Base-by-base conservation (phyloP, 1,140 invertebrate genomes). In the Mycetomoellerius zeteki region DNA sequence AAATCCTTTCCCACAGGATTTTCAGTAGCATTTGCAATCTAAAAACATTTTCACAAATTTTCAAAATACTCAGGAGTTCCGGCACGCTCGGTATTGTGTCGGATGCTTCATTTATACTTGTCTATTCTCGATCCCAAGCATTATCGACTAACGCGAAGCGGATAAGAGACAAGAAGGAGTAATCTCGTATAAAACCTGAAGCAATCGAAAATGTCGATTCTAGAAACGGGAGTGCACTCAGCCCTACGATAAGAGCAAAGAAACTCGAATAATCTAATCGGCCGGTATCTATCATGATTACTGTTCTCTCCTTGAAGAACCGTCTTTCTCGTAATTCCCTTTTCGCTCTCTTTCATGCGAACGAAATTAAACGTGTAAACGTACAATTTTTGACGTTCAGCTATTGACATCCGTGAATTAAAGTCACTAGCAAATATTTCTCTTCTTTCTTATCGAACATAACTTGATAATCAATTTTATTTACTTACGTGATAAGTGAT, bases 261-360 rank as follows among this genome's bases (percentile, higher is more conserved):
- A 81, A 86, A 81, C 67, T 86, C 52, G 64, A 82, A 69, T 82
- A 86, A 86, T 86, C 85, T 86, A 86, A 86, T 86, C 85, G 76
- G 58, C 76, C 62, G 47, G 54, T 86, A 86, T 86, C 85, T 82
- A 60, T 82, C 65, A 82, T 52, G 85, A 86, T 86, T 86, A 86
- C 43, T 37, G 50, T 65, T 85, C 73, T 84, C 56, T 62, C 56
- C 21, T 47, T 33, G 82, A 65, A 78, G 47, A 60, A 24, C n/a
- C 24, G 21, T 67, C 60, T 84, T 82, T 43, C 75, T 43, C 58
- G 10, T 19, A 78, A 54, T 21, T 27, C 76, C 30, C 27, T 60
- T 84, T 33, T 50, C 69, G 24, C 16, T 33, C 54, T 84, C 30
- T 58, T 33, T 21, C 73, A 10, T 12, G 7, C 72, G 30, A 56